Conservation (phyloP, 2,113 vertebrate species). For the Thermophis baileyi region DNA sequence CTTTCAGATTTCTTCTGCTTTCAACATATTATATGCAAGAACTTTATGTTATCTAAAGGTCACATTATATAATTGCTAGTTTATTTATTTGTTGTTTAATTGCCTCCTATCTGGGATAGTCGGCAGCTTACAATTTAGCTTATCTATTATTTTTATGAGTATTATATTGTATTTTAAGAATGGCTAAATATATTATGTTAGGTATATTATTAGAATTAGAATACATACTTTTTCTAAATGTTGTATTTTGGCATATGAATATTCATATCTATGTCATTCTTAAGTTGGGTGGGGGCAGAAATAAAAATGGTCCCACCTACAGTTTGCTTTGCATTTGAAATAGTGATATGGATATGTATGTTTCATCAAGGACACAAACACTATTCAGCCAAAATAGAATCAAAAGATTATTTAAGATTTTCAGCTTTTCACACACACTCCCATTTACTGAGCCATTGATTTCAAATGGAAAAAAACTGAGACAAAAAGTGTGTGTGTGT, state of each 20-base stretch:
- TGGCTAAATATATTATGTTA: not conserved
- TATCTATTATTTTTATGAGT: not conserved
- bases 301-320: not conserved
- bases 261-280: not conserved
- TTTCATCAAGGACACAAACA: not conserved
- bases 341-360: not conserved
- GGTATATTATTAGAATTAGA: not conserved
- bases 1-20: not conserved
- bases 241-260: not conserved
- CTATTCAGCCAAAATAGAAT: not conserved
- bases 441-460: not conserved
- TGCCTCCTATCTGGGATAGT: too few relatives aligned
- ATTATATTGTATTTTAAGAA: not conserved
- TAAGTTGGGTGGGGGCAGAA: not conserved
- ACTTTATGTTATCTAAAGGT: constrained; percentile 22
- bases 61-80: not conserved
- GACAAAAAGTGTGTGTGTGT: not conserved
- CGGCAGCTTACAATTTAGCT: not conserved
- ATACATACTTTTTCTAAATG: not conserved
- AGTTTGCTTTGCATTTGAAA: not conserved
- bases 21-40: constrained; percentile 14
- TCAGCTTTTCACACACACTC: not conserved
- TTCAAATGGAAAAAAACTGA: not conserved
- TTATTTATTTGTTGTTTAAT: too few relatives aligned
- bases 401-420: not conserved